phyloP scores from a whole-genome alignment of 2,888 invertebrate genomes.

The Thereva nobilitata region DNA sequence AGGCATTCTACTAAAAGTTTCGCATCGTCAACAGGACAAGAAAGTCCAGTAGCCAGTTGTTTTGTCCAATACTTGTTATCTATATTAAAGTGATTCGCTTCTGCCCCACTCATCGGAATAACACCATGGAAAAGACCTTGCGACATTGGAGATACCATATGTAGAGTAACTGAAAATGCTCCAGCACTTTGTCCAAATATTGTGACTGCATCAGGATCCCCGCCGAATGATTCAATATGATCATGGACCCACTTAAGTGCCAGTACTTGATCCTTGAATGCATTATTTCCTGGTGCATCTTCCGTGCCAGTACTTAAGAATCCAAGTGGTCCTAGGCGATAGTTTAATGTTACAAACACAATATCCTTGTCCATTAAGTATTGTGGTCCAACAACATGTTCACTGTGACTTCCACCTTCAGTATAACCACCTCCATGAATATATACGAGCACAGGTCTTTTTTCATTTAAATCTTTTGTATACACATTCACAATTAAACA shows the following conservation, averaged over 20 bases:
- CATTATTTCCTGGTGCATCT: conserved; percentile 68
- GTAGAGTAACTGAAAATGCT: conserved; percentile 59
- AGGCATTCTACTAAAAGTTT: conserved; percentile 64
- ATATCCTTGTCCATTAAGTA: conserved; percentile 52
- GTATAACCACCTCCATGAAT: conserved; percentile 52
- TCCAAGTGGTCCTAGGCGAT: conserved; percentile 57
- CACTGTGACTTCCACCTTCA: conserved; percentile 47
- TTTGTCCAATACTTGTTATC: conserved; percentile 60
- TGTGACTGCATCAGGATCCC: conserved; percentile 66
- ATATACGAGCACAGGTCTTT: conserved; percentile 49
- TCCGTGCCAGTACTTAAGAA: conserved; percentile 66
- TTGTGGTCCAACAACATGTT: conserved; percentile 47
- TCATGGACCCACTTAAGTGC: conserved; percentile 67
- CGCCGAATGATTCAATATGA: conserved; percentile 68
- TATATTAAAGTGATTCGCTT: conserved; percentile 59
- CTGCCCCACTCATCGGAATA: conserved; percentile 69
- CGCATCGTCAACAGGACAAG: conserved; percentile 63
- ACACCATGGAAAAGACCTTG: conserved; percentile 69
- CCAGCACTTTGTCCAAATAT: conserved; percentile 65
- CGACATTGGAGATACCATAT: conserved; percentile 67
- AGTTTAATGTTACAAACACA: conserved; percentile 52
- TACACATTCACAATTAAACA: conserved; percentile 69
- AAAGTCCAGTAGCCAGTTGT: conserved; percentile 63
- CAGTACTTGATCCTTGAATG: conserved; percentile 69
- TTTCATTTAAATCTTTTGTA: conserved; percentile 46